A percentile compares a stretch with the other conserved stretches of the same genome.
These are phyloP conservation scores for Neoaliturus tenellus DNA, from an alignment of 2,888 invertebrate species.

Conservation along the genomic window DNA sequence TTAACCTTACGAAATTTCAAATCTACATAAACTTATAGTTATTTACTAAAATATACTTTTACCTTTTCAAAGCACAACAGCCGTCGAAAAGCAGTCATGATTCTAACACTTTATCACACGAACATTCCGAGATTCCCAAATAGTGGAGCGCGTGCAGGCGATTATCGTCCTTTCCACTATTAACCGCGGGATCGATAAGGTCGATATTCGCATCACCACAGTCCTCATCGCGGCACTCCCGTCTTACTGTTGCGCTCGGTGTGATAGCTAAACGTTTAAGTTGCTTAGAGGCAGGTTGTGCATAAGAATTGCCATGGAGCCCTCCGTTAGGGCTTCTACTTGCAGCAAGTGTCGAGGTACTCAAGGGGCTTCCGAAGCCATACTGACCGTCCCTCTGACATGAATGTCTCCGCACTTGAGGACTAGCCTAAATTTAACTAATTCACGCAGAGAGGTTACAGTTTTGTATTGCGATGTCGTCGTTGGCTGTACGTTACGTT, in stretches of 20 bases:
- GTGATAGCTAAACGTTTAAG: background rate
- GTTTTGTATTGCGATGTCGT: no score
- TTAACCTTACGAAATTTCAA: no score
- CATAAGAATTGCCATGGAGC: conserved; percentile 3
- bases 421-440: no score
- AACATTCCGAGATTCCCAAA: background rate
- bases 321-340: background rate
- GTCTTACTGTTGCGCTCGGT: background rate
- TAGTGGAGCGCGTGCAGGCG: background rate
- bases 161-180: background rate
- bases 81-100: background rate
- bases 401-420: no score
- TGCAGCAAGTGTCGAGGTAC: background rate
- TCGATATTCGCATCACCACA: background rate
- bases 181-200: background rate
- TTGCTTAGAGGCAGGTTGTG: background rate
- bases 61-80: background rate
- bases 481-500: no score
- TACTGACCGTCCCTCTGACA: background rate
- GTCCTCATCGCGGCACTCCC: background rate
- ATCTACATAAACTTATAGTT: no score
- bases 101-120: background rate
- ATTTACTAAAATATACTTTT: no score
- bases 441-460: no score
- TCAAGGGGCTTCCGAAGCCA: conserved; percentile 36